These are phyloP conservation scores for Nomada goodeniana DNA, from an alignment of 2,888 invertebrate genomes.

Conservation along the genomic window DNA sequence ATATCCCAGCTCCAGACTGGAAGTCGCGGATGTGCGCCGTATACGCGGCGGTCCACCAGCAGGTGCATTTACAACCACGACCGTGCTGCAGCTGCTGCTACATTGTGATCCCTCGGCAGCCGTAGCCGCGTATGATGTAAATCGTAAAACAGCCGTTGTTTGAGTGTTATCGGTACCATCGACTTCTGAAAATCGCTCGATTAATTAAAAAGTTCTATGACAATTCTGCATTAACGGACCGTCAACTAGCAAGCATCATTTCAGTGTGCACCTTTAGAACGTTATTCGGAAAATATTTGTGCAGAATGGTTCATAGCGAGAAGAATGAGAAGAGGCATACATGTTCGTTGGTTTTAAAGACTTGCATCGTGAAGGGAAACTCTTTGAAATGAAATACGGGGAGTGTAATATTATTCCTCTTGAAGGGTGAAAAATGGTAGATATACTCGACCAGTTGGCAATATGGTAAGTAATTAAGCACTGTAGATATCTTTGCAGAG, in stretches of 20 bases:
- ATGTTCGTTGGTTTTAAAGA: no score
- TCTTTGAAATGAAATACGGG: no score
- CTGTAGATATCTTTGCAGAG: no score
- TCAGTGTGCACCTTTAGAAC: no score
- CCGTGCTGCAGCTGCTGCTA: conserved; percentile 94
- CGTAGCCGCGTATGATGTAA: conserved; percentile 62
- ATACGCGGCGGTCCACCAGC: conserved; percentile 84
- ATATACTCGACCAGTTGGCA: no score
- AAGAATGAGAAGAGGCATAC: no score
- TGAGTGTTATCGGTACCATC: conserved; percentile 75
- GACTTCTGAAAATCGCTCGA: conserved; percentile 72
- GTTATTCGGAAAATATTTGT: no score
- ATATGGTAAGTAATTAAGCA: no score
- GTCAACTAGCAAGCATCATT: background rate
- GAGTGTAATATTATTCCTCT: no score
- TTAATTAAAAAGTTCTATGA: conserved; percentile 10
- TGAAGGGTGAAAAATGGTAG: no score
- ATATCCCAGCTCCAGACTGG: conserved; percentile 93
- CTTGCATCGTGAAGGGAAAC: no score
- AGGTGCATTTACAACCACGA: conserved; percentile 89
- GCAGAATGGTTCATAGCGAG: no score
- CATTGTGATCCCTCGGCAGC: conserved; percentile 89
- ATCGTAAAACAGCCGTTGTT: conserved; percentile 59
- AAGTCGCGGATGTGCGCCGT: conserved; percentile 90
- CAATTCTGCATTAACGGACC: background rate